These are phyloP conservation scores for Muscicapa comitata DNA, from an alignment of 2,797 vertebrate species.

Conservation along the genomic window DNA sequence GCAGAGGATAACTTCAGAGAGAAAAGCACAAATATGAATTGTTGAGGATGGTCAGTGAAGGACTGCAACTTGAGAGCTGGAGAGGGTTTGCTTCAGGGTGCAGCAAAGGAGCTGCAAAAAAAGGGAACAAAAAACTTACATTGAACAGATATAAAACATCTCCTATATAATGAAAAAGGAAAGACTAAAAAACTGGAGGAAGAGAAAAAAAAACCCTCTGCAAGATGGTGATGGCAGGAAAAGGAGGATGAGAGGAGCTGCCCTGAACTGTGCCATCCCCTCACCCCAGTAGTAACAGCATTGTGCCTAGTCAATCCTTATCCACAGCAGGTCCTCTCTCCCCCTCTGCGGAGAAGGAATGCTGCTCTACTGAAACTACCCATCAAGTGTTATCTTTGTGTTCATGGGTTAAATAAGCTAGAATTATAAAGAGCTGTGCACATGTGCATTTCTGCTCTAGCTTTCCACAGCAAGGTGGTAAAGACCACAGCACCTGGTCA, in stretches of 20 bases:
- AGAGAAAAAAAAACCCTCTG: background rate
- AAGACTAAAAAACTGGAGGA: background rate
- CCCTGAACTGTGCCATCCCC: background rate
- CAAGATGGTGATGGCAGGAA: background rate
- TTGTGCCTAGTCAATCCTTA: rapidly evolving
- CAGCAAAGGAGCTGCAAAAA: background rate
- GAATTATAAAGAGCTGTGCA: background rate
- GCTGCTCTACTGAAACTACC: background rate
- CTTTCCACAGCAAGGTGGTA: background rate
- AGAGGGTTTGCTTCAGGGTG: background rate
- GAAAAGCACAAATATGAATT: background rate
- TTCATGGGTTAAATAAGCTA: background rate
- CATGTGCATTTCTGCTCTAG: background rate
- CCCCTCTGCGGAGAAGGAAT: background rate
- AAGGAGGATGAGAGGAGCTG: background rate
- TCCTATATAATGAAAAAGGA: background rate
- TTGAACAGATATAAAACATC: background rate
- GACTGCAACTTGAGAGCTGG: background rate
- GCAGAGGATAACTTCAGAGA: background rate
- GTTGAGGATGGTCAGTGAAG: background rate
- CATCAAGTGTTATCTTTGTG: background rate
- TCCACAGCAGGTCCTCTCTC: background rate
- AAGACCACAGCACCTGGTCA: background rate
- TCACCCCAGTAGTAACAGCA: background rate
- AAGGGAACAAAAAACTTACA: background rate